Evolutionary conservation across 1,140 invertebrate species (phyloP), one percentile per base, ranked within the genome.

Genomic region (Solen grandis): DNA sequence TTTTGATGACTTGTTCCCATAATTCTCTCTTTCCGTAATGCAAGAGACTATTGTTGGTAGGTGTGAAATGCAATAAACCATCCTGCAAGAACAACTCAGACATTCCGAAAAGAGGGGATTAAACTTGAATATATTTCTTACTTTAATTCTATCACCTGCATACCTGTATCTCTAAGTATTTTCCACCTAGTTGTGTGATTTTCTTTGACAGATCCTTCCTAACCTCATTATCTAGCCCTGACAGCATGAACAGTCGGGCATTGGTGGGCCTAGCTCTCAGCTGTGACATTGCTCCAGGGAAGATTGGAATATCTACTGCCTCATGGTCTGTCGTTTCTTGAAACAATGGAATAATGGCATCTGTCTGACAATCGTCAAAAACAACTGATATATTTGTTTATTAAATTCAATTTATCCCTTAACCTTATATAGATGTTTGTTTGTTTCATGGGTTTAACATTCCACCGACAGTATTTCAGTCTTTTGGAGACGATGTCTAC

Each of bases 161-260:
- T 77, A 86, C 84, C 83, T 87, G 62, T 52, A 62, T 54, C 54
- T 83, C 69, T 14, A 86, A 54, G 70, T 84, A 81, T 16, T 77
- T 65, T 68, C 83, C 86, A 62, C 83, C 83, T 38, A 87, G 69
- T 41, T 68, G 14, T 0, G 57, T 35, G 3, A 87, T 85, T 33
- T 62, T 70, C 5, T 69, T 72, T 5, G 63, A 55, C 10, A 86
- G 38, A 5, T 74, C 55, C 52, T 81, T 83, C 29, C 85, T 68
- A 36, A 79, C 76, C 0, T 63, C 52, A 41, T 74, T 60, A 27
- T 69, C 57, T 13, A 87, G 55, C 19, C 83, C 83, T 31, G 86
- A 86, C 54, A 87, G 54, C 3, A 85, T 66, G 52, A 87, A 86
- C 1, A 82, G 41, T 8, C 62, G 62, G 19, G 52, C 72, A 14